Percentiles rank a stretch among this genome's conserved stretches.
These are phyloP conservation scores for Musca vetustissima DNA, from an alignment of 1,140 invertebrate genomes.

Conservation along the genomic window DNA sequence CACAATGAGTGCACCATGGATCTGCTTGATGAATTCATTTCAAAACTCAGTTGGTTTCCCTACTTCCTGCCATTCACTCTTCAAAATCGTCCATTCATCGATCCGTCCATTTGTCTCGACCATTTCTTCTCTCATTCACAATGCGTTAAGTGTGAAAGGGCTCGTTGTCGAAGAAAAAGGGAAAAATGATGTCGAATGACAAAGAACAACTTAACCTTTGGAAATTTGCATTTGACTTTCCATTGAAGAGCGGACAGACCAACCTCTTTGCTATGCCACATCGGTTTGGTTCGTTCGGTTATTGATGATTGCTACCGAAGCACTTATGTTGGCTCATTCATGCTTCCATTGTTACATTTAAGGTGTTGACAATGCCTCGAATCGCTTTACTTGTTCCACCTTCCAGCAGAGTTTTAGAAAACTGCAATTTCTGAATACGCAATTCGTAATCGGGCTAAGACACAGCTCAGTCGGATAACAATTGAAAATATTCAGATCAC, in stretches of 20 bases:
- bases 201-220: slow-evolving; percentile 5
- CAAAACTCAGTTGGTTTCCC: neutral
- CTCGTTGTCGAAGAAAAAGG: slow-evolving; percentile 33
- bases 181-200: neutral
- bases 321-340: slow-evolving; percentile 20
- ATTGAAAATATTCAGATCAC: neutral
- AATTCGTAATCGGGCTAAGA: neutral
- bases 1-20: neutral
- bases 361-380: neutral
- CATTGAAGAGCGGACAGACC: slow-evolving; percentile 25
- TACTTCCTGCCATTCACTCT: neutral
- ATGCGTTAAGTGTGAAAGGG: slow-evolving; percentile 46
- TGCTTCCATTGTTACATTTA: neutral
- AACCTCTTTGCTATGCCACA: neutral
- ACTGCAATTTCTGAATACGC: neutral
- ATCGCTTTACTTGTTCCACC: neutral
- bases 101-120: no score
- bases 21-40: slow-evolving; percentile 12
- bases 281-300: neutral
- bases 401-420: neutral
- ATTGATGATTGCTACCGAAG: neutral
- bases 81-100: neutral
- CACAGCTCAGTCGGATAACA: neutral
- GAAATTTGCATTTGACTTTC: slow-evolving; percentile 54
- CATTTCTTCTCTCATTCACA: no score